Evolutionary conservation across 2,113 vertebrate species (phyloP), one percentile per base, ranked within the genome.

Genomic region (Rhabdomys dilectus): DNA sequence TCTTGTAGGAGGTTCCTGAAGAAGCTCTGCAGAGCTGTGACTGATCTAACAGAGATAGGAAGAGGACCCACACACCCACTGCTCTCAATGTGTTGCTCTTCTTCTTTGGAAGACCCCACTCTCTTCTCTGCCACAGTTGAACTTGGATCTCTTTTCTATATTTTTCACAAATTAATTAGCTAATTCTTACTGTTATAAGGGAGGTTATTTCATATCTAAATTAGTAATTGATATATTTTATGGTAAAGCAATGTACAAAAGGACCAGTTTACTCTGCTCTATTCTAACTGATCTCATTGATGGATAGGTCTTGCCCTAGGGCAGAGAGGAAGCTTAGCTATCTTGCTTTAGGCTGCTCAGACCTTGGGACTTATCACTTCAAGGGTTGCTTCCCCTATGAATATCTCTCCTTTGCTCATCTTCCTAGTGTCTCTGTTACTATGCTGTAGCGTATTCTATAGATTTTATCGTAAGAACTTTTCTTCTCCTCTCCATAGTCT

Each of bases 111-210:
- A 68, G 7, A 1, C 39, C 5, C 45, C 68, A 2, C 66, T 96
- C 48, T 29, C 6, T 64, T 78, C 16, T 21, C 66, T 89, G 82
- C 4, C 56, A n/a, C 9, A 48, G 24, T 58, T 87, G 24, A 81
- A 86, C n/a, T 76, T 16, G 15, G 19, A 42, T 4, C 85, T 80
- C n/a, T 39, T 93, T 94, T n/a, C 29, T 73, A 82, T 82, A 89
- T 64, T 1, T 1, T 53, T 70, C 73, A 45, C 22, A 75, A 94
- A 91, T 86, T 11, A 70, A 68, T 64, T 91, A 51, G 10, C 34
- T 91, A 34, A 8, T 88, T 21, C 26, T 6, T 29, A 0, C 82
- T 86, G 13, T 39, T 92, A 73, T 66, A 31, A 26, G 26, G 76
- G 73, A 21, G 53, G 62, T 70, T 22, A 5, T 91, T 34, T 87